Conservation (phyloP, 2,888 invertebrate species). For the Pegoplata infirma region DNA sequence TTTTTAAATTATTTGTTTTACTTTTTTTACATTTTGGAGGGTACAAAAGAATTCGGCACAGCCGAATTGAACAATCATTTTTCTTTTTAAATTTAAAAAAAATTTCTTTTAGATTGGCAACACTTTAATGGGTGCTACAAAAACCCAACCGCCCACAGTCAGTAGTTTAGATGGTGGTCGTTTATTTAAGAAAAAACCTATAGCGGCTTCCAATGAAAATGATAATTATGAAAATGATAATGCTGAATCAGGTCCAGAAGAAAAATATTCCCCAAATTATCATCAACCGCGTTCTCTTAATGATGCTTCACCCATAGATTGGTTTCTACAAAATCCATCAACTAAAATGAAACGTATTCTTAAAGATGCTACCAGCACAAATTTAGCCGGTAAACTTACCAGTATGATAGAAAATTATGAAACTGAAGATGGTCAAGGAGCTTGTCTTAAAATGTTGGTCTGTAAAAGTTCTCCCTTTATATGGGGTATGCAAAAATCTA, state of each 20-base stretch:
- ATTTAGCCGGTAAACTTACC: conserved; percentile 82
- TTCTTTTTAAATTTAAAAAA: no score
- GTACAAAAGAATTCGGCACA: no score
- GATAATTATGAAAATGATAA: neutral
- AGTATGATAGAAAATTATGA: conserved; percentile 80
- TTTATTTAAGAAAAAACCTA: conserved; percentile 15
- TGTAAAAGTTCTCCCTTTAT: conserved; percentile 89
- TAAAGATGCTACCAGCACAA: conserved; percentile 81
- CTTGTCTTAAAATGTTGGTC: conserved; percentile 85
- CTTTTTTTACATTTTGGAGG: neutral
- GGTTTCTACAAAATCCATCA: conserved; percentile 83
- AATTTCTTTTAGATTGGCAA: conserved; percentile 70
- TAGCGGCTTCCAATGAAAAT: neutral
- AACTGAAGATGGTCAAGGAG: conserved; percentile 80
- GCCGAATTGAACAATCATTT: no score
- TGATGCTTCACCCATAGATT: conserved; percentile 79
- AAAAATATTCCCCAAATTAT: conserved; percentile 64
- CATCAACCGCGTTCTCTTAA: conserved; percentile 70
- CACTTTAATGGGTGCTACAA: conserved; percentile 67
- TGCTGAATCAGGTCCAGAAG: conserved; percentile 67
- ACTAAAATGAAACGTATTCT: conserved; percentile 79
- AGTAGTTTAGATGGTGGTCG: conserved; percentile 1
- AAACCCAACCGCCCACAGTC: conserved; percentile 41
- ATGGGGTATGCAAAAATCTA: conserved; percentile 85
- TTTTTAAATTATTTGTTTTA: neutral